phyloP scores from a whole-genome alignment of 1,140 invertebrate genomes.

The Callitettix versicolor region DNA sequence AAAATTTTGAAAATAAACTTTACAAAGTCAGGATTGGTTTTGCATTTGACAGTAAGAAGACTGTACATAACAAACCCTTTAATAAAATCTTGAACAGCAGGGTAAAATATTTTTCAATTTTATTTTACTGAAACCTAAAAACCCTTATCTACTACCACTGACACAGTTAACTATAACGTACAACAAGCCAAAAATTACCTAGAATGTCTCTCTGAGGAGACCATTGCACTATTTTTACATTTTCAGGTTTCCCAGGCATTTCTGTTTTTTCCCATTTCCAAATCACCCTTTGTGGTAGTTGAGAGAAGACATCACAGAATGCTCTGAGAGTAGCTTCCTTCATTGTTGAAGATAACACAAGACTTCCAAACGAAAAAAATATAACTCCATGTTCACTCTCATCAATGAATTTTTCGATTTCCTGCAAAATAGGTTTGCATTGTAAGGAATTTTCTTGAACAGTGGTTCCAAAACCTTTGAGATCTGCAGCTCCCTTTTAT shows the following conservation, averaged over 20 bases:
- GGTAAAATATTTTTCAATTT: too few species aligned
- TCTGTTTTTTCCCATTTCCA: slow-evolving; percentile 27
- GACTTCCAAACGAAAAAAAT: slow-evolving; percentile 56
- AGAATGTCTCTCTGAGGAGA: slow-evolving; percentile 39
- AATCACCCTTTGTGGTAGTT: slow-evolving; percentile 27
- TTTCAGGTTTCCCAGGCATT: slow-evolving; percentile 31
- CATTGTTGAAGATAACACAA: slow-evolving; percentile 31
- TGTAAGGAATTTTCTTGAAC: too few species aligned
- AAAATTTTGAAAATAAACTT: too few species aligned
- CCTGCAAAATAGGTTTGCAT: slow-evolving; percentile 36
- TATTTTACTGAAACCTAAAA: too few species aligned
- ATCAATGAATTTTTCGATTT: slow-evolving; percentile 43
- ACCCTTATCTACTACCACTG: not conserved
- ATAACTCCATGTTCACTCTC: slow-evolving; percentile 47
- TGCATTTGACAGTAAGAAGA: too few species aligned
- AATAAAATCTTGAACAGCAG: too few species aligned
- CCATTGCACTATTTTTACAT: slow-evolving; percentile 40
- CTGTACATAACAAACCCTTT: too few species aligned
- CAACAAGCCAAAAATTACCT: slow-evolving; percentile 28
- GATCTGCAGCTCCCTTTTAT: too few species aligned
- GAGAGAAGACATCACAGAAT: slow-evolving; percentile 38
- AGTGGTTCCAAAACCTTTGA: too few species aligned
- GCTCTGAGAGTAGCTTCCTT: slow-evolving; percentile 42
- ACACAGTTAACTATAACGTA: not conserved
- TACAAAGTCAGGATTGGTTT: too few species aligned